phyloP scores from a whole-genome alignment of 2,888 invertebrate genomes.

The Drosophila atripex region DNA sequence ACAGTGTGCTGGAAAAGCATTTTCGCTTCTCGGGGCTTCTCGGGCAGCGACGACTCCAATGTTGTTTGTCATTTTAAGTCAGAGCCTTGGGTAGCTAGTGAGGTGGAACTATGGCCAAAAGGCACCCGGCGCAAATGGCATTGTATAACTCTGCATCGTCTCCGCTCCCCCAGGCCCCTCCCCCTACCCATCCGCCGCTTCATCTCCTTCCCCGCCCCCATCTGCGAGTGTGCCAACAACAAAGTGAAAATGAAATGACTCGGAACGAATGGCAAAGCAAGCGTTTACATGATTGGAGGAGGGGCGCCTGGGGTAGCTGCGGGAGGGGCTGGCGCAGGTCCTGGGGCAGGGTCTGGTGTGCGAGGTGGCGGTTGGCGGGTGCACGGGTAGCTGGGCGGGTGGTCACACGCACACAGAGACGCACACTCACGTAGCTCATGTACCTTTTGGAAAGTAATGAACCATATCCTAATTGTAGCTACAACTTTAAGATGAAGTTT shows the following conservation, averaged over 20 bases:
- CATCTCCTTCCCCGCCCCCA: constrained; percentile 8
- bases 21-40: constrained; percentile 65
- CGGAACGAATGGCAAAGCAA: constrained; percentile 80
- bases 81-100: constrained; percentile 75
- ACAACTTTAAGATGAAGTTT: constrained; percentile 56
- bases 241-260: constrained; percentile 81
- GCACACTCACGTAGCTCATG: constrained; percentile 55
- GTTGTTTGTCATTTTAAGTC: constrained; percentile 78
- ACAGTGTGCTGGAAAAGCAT: constrained; percentile 57
- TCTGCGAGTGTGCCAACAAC: constrained; percentile 66
- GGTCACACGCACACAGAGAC: constrained; percentile 34
- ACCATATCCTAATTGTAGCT: constrained; percentile 70
- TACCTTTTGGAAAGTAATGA: constrained; percentile 78
- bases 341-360: neutral
- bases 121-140: constrained; percentile 62
- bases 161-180: neutral
- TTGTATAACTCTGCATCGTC: constrained; percentile 50
- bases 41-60: constrained; percentile 59
- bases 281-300: constrained; percentile 68
- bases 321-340: neutral
- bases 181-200: constrained; percentile 1
- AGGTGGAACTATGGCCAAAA: constrained; percentile 71
- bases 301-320: constrained; percentile 15
- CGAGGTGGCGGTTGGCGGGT: constrained; percentile 3
- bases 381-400: neutral